Evolutionary conservation across 2,113 vertebrate genomes (phyloP).

Genomic region (Nothobranchius kuhntae): DNA sequence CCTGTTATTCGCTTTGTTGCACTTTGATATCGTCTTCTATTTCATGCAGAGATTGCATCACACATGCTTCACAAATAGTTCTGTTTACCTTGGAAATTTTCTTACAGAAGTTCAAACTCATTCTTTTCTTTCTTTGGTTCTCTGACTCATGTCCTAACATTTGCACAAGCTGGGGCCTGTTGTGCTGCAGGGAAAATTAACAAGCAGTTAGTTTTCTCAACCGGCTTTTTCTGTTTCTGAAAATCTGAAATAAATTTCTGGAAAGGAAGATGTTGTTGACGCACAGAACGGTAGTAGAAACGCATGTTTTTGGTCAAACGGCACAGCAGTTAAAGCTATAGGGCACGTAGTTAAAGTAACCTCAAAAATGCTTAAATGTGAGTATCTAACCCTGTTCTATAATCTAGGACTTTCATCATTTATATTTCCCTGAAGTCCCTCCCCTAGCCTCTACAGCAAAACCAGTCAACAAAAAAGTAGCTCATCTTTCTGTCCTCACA

Average conservation of each 20-base stretch:
- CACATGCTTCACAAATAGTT: slow-evolving; percentile 14
- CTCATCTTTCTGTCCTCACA: no score
- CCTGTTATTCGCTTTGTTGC: slow-evolving; percentile 33
- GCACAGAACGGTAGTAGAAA: neutral
- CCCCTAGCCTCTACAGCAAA: no score
- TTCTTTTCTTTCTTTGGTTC: neutral
- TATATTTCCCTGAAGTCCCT: no score
- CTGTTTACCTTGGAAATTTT: slow-evolving; percentile 38
- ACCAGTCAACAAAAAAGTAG: no score
- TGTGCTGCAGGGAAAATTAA: slow-evolving; percentile 12
- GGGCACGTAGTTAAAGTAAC: no score
- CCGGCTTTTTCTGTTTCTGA: neutral
- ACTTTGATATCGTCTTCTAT: slow-evolving; percentile 14
- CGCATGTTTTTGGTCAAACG: neutral
- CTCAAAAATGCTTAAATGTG: no score
- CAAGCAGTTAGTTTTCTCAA: neutral
- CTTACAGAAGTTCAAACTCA: slow-evolving; percentile 18
- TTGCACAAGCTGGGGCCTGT: slow-evolving; percentile 28
- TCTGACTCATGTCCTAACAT: slow-evolving; percentile 15
- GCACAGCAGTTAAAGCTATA: no score
- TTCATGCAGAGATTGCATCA: slow-evolving; percentile 14
- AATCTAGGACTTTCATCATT: no score
- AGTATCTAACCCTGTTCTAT: no score
- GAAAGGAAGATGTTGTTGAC: neutral
- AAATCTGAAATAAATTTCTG: neutral